A percentile compares a stretch with the other conserved stretches of the same genome.
Evolutionary conservation across 1,140 invertebrate species (phyloP).

Genomic region (Cryptotermes secundus): DNA sequence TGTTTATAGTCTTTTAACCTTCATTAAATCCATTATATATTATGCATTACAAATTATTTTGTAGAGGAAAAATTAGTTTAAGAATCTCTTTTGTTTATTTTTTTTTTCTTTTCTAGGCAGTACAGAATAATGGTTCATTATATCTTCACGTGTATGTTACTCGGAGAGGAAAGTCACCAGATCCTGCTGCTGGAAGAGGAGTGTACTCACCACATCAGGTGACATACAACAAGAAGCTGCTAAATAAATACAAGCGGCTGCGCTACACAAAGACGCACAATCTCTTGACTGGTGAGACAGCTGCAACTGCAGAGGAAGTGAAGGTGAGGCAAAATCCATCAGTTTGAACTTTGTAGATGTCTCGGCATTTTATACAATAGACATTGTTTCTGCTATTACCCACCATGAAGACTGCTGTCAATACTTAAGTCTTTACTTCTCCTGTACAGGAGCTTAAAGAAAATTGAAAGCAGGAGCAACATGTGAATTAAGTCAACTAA

Average conservation of each 20-base stretch:
- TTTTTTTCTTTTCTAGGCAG: constrained; percentile 24
- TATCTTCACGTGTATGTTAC: constrained; percentile 91
- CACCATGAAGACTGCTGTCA: too few species aligned
- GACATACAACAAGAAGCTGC: constrained; percentile 72
- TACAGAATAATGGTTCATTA: constrained; percentile 89
- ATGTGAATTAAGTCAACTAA: too few species aligned
- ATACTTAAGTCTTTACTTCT: too few species aligned
- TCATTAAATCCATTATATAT: too few species aligned
- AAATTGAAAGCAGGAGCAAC: too few species aligned
- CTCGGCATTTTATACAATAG: constrained; percentile 35
- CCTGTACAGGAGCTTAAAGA: too few species aligned
- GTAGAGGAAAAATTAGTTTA: background rate
- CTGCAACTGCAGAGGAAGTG: constrained; percentile 70
- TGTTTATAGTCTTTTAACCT: too few species aligned
- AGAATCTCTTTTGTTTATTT: background rate
- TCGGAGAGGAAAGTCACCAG: constrained; percentile 67
- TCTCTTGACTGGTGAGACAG: constrained; percentile 89
- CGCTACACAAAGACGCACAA: constrained; percentile 89
- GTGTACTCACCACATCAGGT: constrained; percentile 67
- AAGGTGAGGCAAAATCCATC: constrained; percentile 43
- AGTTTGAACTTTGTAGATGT: too few species aligned
- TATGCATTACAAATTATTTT: background rate
- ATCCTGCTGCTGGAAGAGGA: constrained; percentile 65
- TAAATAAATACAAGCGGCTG: constrained; percentile 93
- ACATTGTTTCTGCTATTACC: constrained; percentile 20